Evolutionary conservation across 2,888 invertebrate species (phyloP).

Genomic region (Rhingia rostrata): DNA sequence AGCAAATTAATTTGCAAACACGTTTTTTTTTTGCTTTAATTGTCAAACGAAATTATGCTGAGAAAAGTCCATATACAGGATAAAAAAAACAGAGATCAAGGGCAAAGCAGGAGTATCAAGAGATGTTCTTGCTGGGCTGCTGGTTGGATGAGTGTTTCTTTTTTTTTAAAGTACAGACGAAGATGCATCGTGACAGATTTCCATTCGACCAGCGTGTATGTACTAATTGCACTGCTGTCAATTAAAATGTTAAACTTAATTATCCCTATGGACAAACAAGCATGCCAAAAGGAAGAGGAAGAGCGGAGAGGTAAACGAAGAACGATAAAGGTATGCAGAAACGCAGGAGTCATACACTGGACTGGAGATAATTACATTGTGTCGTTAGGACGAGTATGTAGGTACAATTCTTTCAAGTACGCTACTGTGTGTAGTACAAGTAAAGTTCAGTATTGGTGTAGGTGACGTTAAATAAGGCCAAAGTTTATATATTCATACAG

Average conservation of each 20-base stretch:
- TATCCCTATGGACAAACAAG: constrained; percentile 63
- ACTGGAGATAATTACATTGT: constrained; percentile 65
- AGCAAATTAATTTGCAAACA: constrained; percentile 69
- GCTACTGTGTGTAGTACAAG: constrained; percentile 19
- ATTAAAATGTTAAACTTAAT: constrained; percentile 75
- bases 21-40: constrained; percentile 61
- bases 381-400: constrained; percentile 21
- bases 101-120: constrained; percentile 25
- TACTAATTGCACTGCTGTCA: constrained; percentile 74
- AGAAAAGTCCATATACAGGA: constrained; percentile 27
- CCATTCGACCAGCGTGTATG: constrained; percentile 65
- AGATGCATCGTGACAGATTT: constrained; percentile 74
- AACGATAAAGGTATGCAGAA: constrained; percentile 3
- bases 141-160: not conserved
- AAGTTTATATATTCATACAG: too few relatives aligned
- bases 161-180: constrained; percentile 23
- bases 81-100: constrained; percentile 9
- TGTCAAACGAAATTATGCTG: constrained; percentile 68
- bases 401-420: not conserved
- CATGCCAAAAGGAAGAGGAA: constrained; percentile 2
- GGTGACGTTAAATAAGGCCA: too few relatives aligned
- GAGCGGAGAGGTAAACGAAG: not conserved
- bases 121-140: not conserved
- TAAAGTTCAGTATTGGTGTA: too few relatives aligned
- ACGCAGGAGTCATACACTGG: constrained; percentile 23